Evolutionary conservation across 64 coral and sea anemone genomes (phyloP).

Genomic region (Platygyra sinensis): DNA sequence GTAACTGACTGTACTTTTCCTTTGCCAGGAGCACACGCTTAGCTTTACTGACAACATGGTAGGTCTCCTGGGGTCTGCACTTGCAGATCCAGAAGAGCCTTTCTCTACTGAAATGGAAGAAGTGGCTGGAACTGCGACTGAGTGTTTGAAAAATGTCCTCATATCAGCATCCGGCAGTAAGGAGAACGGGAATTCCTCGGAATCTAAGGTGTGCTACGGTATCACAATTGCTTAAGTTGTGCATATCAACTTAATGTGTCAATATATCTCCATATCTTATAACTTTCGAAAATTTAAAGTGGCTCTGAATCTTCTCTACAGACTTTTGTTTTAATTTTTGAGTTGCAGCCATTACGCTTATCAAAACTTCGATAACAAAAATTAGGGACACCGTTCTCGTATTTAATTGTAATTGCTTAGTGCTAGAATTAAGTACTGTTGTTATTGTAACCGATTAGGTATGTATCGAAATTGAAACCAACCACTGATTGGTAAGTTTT

Average conservation of each 20-base stretch:
- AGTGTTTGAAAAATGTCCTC: not conserved
- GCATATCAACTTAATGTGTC: too few relatives aligned
- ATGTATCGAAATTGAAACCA: too few relatives aligned
- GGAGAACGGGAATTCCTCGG: not conserved
- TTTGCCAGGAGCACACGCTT: not conserved
- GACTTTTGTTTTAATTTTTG: too few relatives aligned
- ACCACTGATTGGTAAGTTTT: too few relatives aligned
- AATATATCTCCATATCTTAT: too few relatives aligned
- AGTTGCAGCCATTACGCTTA: not conserved
- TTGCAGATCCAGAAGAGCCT: not conserved
- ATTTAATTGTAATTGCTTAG: too few relatives aligned
- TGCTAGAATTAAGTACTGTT: too few relatives aligned
- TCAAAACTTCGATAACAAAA: not conserved
- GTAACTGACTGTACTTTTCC: not conserved
- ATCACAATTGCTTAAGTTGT: too few relatives aligned
- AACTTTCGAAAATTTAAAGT: not conserved
- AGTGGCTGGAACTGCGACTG: not conserved
- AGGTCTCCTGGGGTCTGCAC: not conserved
- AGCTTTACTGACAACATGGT: not conserved
- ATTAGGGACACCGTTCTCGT: too few relatives aligned
- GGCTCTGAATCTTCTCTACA: too few relatives aligned
- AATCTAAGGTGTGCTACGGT: not conserved
- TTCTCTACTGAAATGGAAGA: not conserved
- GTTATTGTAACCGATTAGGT: too few relatives aligned
- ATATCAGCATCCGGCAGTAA: not conserved